These are phyloP conservation scores for Urophycis tenuis DNA, from an alignment of 2,797 vertebrate genomes.

Conservation along the genomic window DNA sequence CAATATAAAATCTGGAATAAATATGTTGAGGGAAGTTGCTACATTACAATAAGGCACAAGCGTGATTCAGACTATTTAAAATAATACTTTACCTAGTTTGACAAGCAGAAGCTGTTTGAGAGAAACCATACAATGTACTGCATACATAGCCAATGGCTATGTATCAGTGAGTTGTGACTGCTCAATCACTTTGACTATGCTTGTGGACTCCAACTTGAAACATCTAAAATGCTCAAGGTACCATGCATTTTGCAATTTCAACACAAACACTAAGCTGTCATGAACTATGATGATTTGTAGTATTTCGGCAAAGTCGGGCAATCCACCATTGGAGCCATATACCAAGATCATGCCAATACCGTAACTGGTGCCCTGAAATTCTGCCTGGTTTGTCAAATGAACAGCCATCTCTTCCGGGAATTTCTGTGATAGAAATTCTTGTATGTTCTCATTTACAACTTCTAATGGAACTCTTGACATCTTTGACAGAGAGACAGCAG, in stretches of 20 bases:
- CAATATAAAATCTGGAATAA: constrained; percentile 20
- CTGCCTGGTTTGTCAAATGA: constrained; percentile 29
- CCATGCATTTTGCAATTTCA: constrained; percentile 43
- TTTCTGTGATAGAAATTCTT: too few relatives aligned
- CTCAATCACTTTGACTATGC: constrained; percentile 37
- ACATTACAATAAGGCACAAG: constrained; percentile 14
- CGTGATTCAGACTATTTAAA: constrained; percentile 4
- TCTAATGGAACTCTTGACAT: not conserved
- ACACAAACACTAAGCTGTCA: constrained; percentile 32
- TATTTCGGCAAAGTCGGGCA: constrained; percentile 42
- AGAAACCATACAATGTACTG: constrained; percentile 28
- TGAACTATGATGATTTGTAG: constrained; percentile 34
- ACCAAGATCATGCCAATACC: too few relatives aligned
- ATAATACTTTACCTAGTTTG: constrained; percentile 34
- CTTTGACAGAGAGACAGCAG: too few relatives aligned
- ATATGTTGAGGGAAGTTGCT: not conserved
- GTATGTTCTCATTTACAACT: constrained; percentile 19
- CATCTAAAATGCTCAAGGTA: constrained; percentile 43
- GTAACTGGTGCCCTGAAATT: constrained; percentile 40
- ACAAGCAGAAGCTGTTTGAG: constrained; percentile 41
- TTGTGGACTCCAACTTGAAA: constrained; percentile 38
- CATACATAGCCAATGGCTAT: constrained; percentile 35
- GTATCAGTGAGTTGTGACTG: constrained; percentile 42
- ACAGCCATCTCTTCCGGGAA: constrained; percentile 25
- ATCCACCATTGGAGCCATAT: constrained; percentile 33